Evolutionary conservation across 2,797 vertebrate species (phyloP), one percentile per base, ranked within the genome.

Genomic region (Arctocebus calabarensis): DNA sequence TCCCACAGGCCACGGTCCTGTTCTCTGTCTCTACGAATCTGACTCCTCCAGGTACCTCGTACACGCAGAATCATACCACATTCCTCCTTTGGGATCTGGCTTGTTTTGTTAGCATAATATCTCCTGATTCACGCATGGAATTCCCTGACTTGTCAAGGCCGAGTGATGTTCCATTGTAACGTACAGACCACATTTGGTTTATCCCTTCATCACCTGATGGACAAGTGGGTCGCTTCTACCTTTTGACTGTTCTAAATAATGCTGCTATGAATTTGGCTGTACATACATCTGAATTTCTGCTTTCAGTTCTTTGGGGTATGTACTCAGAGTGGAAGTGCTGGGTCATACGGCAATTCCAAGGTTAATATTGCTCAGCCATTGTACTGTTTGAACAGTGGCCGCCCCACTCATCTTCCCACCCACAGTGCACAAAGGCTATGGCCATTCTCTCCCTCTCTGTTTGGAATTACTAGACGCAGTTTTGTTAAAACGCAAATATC

Each of bases 401-500:
- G 12, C 3, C 66, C 66, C 55, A 48, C 27, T 90, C 84, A 34
- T 7, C 61, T 64, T 29, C 64, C 62, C 14, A 48, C 48, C 6
- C 52, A 27, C 73, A 71, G 22, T 8, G 5, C 23, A 10, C 57
- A 48, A 59, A 71, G 17, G 25, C n/a, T 92, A 77, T 16, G 48
- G 48, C 48, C 48, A 52, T 52, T 84, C 37, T 88, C 59, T 79
- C 34, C 61, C 43, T 79, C 52, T 55, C 37, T 25, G 61, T 20
- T 20, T 43, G 16, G 89, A 62, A 79, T 55, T 84, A 52, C 7
- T 57, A 55, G 70, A 64, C 32, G 75, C 2, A 57, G 27, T n/a
- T n/a, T n/a, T 32, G 61, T 62, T 91, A 93, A 93, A 68, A 93
- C 82, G 68, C 61, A 96, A 93, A 93, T 43, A 27, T 11, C 11